These are phyloP conservation scores for Macrosiphum euphorbiae DNA, from an alignment of 2,888 invertebrate species.

Conservation along the genomic window DNA sequence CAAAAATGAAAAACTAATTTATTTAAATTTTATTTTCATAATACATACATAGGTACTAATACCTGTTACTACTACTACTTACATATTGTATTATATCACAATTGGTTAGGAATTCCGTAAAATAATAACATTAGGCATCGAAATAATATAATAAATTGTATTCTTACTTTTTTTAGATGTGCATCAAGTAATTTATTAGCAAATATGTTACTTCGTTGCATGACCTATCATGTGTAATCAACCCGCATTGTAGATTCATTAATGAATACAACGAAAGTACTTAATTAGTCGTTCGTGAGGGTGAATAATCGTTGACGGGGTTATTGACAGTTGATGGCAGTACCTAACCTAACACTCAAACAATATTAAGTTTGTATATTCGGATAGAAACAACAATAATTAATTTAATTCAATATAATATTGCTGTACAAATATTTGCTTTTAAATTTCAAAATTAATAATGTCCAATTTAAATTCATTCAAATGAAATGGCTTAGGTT, in stretches of 20 bases:
- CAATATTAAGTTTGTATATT: conserved; percentile 5
- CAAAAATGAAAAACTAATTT: neutral
- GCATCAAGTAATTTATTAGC: neutral
- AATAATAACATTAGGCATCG: neutral
- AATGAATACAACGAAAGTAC: conserved; percentile 8
- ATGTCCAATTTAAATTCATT: neutral
- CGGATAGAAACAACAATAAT: neutral
- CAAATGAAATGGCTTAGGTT: neutral
- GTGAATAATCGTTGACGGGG: neutral
- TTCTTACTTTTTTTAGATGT: neutral
- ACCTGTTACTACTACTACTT: too few species aligned
- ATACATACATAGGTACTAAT: too few species aligned
- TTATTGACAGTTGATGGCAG: conserved; percentile 28
- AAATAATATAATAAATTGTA: neutral
- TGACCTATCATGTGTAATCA: neutral
- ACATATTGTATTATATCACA: too few species aligned
- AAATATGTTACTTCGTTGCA: neutral
- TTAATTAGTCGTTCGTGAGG: conserved; percentile 23
- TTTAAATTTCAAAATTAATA: neutral
- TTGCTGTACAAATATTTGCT: neutral
- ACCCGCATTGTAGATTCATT: conserved; percentile 31
- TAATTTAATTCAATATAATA: conserved; percentile 2
- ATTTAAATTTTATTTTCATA: neutral
- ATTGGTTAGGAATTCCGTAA: neutral
- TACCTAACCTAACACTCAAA: conserved; percentile 18